These are phyloP conservation scores for Nymphalis urticae DNA, from an alignment of 2,888 invertebrate genomes.

Conservation along the genomic window DNA sequence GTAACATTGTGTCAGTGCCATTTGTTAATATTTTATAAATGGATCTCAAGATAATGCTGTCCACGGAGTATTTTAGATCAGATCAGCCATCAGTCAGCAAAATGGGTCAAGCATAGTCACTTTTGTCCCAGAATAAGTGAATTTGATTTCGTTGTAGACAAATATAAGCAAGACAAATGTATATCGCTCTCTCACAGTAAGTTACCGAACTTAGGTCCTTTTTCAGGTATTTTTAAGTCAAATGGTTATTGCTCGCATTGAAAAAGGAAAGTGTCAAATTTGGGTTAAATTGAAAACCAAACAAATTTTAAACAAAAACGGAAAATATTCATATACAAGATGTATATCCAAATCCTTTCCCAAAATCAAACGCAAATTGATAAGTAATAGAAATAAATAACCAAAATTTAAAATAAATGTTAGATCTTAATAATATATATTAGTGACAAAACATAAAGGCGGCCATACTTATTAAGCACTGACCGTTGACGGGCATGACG, in stretches of 20 bases:
- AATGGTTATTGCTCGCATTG: too few species aligned
- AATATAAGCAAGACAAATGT: too few species aligned
- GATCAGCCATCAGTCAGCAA: too few species aligned
- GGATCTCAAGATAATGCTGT: too few species aligned
- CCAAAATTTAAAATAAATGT: neutral
- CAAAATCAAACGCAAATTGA: neutral
- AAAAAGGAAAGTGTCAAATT: neutral
- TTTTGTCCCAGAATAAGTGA: too few species aligned
- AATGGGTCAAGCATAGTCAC: too few species aligned
- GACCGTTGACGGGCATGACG: conserved; percentile 90
- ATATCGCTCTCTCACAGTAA: too few species aligned
- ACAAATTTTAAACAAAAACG: neutral
- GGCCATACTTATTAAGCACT: conserved; percentile 81
- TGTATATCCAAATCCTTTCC: neutral
- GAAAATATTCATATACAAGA: neutral
- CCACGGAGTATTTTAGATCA: too few species aligned
- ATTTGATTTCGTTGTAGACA: too few species aligned
- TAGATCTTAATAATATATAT: conserved; percentile 43
- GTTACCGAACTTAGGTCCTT: too few species aligned
- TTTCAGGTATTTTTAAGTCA: too few species aligned
- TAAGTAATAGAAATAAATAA: neutral
- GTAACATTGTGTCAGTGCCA: conserved; percentile 36
- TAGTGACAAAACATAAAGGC: conserved; percentile 79
- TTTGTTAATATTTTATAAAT: conserved; percentile 1
- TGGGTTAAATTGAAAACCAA: neutral